These are phyloP conservation scores for Maconellicoccus hirsutus DNA, from an alignment of 1,140 invertebrate genomes.

Conservation along the genomic window DNA sequence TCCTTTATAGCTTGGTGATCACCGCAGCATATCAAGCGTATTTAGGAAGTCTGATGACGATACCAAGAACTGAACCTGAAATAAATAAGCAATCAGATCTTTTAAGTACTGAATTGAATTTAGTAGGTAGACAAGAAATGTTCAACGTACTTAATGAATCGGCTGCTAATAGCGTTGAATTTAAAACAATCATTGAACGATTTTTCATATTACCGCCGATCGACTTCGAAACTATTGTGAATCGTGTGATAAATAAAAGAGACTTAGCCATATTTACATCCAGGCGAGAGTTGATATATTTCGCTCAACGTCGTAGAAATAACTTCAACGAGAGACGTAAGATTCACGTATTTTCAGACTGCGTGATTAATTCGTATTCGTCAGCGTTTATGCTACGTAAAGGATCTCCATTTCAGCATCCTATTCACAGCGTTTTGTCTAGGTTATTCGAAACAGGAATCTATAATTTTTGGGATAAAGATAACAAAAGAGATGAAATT, in stretches of 20 bases:
- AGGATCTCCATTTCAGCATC: conserved; percentile 28
- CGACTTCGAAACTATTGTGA: conserved; percentile 26
- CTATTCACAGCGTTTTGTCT: conserved; percentile 26
- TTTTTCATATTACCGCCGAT: conserved; percentile 30
- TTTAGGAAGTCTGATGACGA: conserved; percentile 31
- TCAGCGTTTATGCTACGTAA: conserved; percentile 29
- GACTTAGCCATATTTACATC: conserved; percentile 29
- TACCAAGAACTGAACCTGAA: conserved; percentile 29
- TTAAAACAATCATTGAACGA: conserved; percentile 27
- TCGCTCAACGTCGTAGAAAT: conserved; percentile 24
- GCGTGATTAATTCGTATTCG: conserved; percentile 28
- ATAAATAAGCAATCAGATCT: conserved; percentile 28
- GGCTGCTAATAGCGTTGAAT: conserved; percentile 26
- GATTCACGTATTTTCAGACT: conserved; percentile 27
- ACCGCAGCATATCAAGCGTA: conserved; percentile 30
- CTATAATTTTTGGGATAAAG: conserved; percentile 26
- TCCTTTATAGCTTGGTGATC: conserved; percentile 30
- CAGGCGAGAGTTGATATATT: conserved; percentile 28
- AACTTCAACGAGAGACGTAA: conserved; percentile 23
- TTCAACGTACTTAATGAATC: conserved; percentile 30
- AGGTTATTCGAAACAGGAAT: conserved; percentile 29
- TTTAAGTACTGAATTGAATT: conserved; percentile 28
- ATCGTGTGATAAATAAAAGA: conserved; percentile 26
- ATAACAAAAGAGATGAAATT: conserved; percentile 18
- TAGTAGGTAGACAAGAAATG: conserved; percentile 30